Evolutionary conservation across 1,140 invertebrate genomes (phyloP).

Genomic region (Choristoneura fumiferana): DNA sequence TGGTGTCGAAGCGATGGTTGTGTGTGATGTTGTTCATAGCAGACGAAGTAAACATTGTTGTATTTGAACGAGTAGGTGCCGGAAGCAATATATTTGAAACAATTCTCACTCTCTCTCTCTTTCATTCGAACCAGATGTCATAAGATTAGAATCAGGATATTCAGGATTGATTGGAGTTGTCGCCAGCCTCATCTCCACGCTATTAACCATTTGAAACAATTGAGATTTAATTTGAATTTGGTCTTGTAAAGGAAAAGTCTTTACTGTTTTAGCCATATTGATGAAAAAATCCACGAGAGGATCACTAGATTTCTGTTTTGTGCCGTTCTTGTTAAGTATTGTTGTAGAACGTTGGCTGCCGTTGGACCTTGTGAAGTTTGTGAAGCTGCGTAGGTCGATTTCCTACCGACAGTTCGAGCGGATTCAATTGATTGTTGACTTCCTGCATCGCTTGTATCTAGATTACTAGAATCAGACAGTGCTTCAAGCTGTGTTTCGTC

Average conservation of each 20-base stretch:
- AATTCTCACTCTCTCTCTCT: constrained; percentile 8
- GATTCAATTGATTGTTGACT: not conserved
- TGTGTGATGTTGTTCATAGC: constrained; percentile 8
- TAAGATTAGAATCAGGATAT: constrained; percentile 8
- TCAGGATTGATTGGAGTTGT: constrained; percentile 12
- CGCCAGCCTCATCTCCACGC: constrained; percentile 7
- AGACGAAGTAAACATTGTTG: constrained; percentile 16
- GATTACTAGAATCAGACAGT: not conserved
- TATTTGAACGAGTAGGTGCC: constrained; percentile 15
- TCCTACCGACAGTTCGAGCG: constrained; percentile 3
- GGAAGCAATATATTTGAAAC: constrained; percentile 10
- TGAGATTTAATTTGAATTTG: constrained; percentile 8
- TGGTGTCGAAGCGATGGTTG: constrained; percentile 2
- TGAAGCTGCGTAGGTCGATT: not conserved
- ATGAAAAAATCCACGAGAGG: constrained; percentile 1
- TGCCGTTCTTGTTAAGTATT: constrained; percentile 1
- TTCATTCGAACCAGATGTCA: constrained; percentile 12
- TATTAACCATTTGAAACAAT: constrained; percentile 19
- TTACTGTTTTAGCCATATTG: constrained; percentile 14
- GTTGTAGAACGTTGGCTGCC: not conserved
- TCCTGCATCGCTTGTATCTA: not conserved
- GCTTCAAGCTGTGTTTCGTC: constrained; percentile 17
- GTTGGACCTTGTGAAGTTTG: constrained; percentile 1
- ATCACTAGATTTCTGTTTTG: constrained; percentile 5
- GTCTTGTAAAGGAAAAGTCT: constrained; percentile 6